Evolutionary conservation across 2,797 vertebrate genomes (phyloP), one percentile per base, ranked within the genome.

Genomic region (Cuculus canorus): DNA sequence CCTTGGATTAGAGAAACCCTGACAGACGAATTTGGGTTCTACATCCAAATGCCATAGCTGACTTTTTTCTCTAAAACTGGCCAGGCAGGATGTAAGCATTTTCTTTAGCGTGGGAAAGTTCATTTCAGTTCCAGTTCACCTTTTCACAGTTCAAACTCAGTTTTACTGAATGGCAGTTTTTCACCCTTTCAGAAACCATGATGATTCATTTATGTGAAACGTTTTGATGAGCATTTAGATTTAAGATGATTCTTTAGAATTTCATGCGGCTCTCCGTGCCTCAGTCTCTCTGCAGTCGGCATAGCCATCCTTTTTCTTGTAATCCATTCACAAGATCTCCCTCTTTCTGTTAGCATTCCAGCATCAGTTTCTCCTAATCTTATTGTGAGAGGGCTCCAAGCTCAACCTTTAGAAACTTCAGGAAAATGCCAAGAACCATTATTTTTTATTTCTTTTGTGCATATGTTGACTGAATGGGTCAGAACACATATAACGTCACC

Each of bases 51-150:
- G 0, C 11, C 4, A 1, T 54, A 56, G 63, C 39, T 79, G 81
- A 53, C 35, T 87, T 71, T 61, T 92, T 75, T 72, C 64, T 89
- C 39, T 86, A 37, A 63, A 73, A 32, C 45, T 86, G 72, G 9
- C 41, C 13, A 24, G 65, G 53, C 48, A 84, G 94, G 79, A 71
- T 80, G 61, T 50, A 91, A 75, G 65, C 76, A 8, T 65, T 86
- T 79, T 86, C 57, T 90, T 83, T 3, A 75, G 60, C 0, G 5
- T 95, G 75, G 75, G 75, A 94, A 97, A 86, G 47, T 81, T 91
- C 64, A 69, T n/a, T 69, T 85, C 66, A 63, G 83, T 94, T 96
- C 86, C 87, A 92, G 65, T 86, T 95, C 82, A 88, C 69, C 78
- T 81, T 72, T 65, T 77, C 63, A 56, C 48, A 76, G 81, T 39